Evolutionary conservation across 2,888 invertebrate genomes (phyloP).

Genomic region (Thymelicus acteon): DNA sequence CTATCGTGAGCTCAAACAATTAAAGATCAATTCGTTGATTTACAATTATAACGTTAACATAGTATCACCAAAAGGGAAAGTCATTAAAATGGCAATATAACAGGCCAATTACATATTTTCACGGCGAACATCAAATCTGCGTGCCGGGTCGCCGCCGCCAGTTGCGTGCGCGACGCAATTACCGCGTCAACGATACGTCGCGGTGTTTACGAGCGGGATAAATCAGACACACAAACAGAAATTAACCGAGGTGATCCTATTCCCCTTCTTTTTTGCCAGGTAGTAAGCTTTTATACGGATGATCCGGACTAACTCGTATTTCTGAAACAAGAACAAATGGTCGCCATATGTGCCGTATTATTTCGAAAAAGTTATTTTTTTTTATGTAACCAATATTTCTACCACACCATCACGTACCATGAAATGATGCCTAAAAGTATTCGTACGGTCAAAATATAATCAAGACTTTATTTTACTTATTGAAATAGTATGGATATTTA

Average conservation of each 20-base stretch:
- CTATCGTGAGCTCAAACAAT: background rate
- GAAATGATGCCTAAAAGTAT: too few species aligned
- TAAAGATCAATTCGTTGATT: background rate
- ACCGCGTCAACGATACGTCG: constrained; percentile 42
- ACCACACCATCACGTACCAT: too few species aligned
- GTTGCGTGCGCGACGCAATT: constrained; percentile 43
- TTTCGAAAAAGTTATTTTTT: too few species aligned
- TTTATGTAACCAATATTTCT: too few species aligned
- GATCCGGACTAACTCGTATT: too few species aligned
- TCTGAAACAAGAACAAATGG: too few species aligned
- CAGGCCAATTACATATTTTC: constrained; percentile 23
- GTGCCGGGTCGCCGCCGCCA: constrained; percentile 13
- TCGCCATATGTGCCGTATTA: too few species aligned
- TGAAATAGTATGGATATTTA: too few species aligned
- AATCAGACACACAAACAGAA: constrained; percentile 25
- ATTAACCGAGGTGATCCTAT: background rate
- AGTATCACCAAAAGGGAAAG: background rate
- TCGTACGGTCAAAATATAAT: too few species aligned
- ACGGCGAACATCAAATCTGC: constrained; percentile 13
- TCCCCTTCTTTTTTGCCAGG: background rate
- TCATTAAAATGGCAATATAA: constrained; percentile 12
- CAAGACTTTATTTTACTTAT: too few species aligned
- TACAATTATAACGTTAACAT: constrained; percentile 8
- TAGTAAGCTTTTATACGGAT: too few species aligned
- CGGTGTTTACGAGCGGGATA: constrained; percentile 31